phyloP scores from a whole-genome alignment of 2,888 invertebrate species.

The Leptura quadrifasciata region DNA sequence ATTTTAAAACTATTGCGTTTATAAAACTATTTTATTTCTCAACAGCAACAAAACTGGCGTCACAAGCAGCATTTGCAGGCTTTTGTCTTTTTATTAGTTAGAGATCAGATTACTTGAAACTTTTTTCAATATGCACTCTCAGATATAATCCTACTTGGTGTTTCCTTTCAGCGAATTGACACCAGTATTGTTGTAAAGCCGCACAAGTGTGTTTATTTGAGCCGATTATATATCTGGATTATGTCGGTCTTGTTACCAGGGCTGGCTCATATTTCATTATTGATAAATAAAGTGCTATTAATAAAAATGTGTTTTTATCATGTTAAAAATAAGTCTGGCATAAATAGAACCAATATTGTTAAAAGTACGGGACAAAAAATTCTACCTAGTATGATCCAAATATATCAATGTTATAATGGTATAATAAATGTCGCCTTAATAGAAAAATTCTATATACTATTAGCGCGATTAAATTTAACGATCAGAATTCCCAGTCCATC shows the following conservation, averaged over 20 bases:
- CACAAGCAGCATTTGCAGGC: not conserved
- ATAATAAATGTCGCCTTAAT: too few relatives aligned
- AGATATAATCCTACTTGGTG: not conserved
- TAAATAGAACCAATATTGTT: too few relatives aligned
- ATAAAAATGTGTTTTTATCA: too few relatives aligned
- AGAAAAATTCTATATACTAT: too few relatives aligned
- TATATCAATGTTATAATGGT: too few relatives aligned
- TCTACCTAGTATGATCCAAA: too few relatives aligned
- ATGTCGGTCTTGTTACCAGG: not conserved
- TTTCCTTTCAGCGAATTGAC: not conserved
- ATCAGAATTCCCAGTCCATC: too few relatives aligned
- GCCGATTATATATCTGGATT: not conserved
- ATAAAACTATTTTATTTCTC: not conserved
- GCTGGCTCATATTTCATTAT: too few relatives aligned
- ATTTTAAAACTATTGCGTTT: too few relatives aligned
- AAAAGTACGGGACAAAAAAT: too few relatives aligned
- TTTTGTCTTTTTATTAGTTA: constrained; percentile 4
- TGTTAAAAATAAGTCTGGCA: too few relatives aligned
- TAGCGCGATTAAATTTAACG: too few relatives aligned
- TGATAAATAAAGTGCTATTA: not conserved
- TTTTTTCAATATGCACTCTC: constrained; percentile 3
- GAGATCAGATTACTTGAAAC: not conserved
- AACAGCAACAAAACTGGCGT: not conserved
- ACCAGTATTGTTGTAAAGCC: not conserved
- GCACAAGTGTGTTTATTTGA: not conserved